A percentile compares a stretch with the other conserved stretches of the same genome.
phyloP scores from a whole-genome alignment of 2,888 invertebrate species.

The Idaea biselata region DNA sequence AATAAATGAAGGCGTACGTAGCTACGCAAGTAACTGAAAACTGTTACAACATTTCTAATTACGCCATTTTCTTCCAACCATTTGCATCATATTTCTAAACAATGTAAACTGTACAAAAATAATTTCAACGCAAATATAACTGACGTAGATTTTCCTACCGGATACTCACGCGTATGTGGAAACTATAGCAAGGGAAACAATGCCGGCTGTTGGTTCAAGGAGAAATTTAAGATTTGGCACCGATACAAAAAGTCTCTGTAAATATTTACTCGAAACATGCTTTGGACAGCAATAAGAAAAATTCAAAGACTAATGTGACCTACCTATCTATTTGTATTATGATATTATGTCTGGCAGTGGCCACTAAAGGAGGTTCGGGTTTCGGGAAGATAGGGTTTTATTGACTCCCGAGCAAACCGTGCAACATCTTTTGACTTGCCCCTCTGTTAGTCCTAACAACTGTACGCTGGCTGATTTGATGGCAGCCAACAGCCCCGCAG shows the following conservation, averaged over 20 bases:
- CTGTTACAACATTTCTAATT: neutral
- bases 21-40: neutral
- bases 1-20: neutral
- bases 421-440: no score
- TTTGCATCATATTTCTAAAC: neutral
- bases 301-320: neutral
- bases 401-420: no score
- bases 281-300: neutral
- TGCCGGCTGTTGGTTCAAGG: slow-evolving; percentile 49
- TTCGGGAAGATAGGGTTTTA: no score
- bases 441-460: no score
- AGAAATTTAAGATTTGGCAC: slow-evolving; percentile 53
- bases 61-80: neutral
- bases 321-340: neutral
- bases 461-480: no score
- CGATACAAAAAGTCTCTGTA: slow-evolving; percentile 47
- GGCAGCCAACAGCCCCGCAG: no score
- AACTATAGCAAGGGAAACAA: slow-evolving; percentile 40
- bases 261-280: slow-evolving; percentile 29
- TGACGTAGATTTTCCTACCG: neutral
- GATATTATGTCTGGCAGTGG: neutral
- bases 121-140: neutral
- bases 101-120: neutral
- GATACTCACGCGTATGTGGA: neutral
- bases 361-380: neutral